Base-by-base conservation (phyloP, 2,797 vertebrate genomes). In the Cossypha heuglini region DNA sequence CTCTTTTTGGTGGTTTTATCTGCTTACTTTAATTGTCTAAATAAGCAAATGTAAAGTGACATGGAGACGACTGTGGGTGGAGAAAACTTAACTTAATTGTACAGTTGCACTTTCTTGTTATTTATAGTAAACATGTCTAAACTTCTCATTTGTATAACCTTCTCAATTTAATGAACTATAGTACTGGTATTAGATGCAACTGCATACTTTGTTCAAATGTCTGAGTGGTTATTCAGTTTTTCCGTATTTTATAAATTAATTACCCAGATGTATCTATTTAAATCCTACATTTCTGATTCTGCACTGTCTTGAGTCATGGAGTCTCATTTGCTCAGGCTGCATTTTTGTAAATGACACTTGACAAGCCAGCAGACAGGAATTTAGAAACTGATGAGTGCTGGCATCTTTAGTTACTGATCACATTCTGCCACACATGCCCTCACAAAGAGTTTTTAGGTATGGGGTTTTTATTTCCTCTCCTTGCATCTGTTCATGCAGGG, bases 21-120 rank as follows among this genome's bases (percentile, higher is more conserved):
- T 52, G 29, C 57, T 88, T 64, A 7, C 7, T 55, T 61, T 82
- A 38, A 8, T 87, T 86, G 11, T 72, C 16, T 52, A 79, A 66
- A 62, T n/a, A 54, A 73, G 28, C 75, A 66, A 59, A 71, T n/a
- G 6, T 51, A 6, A 22, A 83, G 16, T 86, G 21, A 49, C 7
- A 2, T 45, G 38, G 35, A 46, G 13, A 52, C 0, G 2, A 11
- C 31, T n/a, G 13, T 28, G 20, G 10, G 13, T 57, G 0, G 5
- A 35, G 62, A 19, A 42, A 58, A 3, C 52, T 18, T 5, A 58
- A 3, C 52, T 18, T 5, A n/a, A 16, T 18, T 84, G 43, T 37
- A 46, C 28, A 20, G 13, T 45, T 58, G 13, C 7, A 2, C 48
- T 63, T 62, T 63, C 28, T 40, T 45, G 40, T 6, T 84, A 31